Conservation (phyloP, 2,113 vertebrate genomes). For the Etheostoma cragini region DNA sequence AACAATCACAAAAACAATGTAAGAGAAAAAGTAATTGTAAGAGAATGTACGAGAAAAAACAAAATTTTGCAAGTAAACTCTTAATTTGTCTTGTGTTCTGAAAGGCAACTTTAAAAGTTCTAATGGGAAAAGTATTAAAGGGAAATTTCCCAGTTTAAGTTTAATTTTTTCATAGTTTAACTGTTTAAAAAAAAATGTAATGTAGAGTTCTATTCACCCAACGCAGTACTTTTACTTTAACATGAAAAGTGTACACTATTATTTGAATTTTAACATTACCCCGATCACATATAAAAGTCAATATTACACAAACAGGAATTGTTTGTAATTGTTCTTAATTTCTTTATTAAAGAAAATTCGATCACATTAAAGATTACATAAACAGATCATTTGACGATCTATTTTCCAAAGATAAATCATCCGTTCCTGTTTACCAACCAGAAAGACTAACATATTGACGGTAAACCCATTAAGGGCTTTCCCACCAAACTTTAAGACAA, state of each 20-base stretch:
- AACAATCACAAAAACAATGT: too few species aligned
- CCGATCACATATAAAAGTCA: slow-evolving; percentile 7
- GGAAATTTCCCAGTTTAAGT: too few species aligned
- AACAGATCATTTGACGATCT: slow-evolving; percentile 1
- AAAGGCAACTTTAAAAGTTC: too few species aligned
- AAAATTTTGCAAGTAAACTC: too few species aligned
- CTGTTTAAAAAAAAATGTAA: too few species aligned
- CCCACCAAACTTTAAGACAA: slow-evolving; percentile 51
- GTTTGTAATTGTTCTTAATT: too few species aligned
- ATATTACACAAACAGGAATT: not conserved
- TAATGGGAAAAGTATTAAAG: too few species aligned
- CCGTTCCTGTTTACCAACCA: slow-evolving; percentile 14
- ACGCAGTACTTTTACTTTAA: not conserved
- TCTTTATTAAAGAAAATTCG: too few species aligned
- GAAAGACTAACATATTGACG: slow-evolving; percentile 15
- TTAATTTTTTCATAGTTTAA: too few species aligned
- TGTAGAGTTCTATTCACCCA: not conserved
- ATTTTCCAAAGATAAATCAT: not conserved
- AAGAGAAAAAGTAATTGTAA: too few species aligned
- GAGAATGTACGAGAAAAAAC: too few species aligned
- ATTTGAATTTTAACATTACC: not conserved
- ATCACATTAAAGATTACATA: not conserved
- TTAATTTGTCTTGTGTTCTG: too few species aligned
- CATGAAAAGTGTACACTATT: not conserved
- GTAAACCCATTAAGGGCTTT: slow-evolving; percentile 59